Base-by-base conservation (phyloP, 1,140 invertebrate species). In the Drosophila arizonae region DNA sequence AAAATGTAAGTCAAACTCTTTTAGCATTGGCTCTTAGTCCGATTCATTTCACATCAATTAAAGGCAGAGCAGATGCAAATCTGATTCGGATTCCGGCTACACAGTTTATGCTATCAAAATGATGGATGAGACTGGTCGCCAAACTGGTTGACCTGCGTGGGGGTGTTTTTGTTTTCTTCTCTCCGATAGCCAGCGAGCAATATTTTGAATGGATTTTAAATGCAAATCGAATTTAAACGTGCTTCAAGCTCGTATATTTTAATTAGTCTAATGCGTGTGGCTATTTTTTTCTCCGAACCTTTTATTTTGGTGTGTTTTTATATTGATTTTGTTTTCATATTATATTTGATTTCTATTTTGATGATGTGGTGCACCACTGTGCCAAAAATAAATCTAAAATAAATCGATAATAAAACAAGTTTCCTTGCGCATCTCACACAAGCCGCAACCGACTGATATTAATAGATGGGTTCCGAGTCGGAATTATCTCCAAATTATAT, bases 31-130 rank as follows among this genome's bases (percentile, higher is more conserved):
- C 17, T 56, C 57, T 36, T 63, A 46, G 52, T 55, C 58, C 70
- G 55, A 85, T 77, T 86, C 51, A 81, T 76, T 77, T 81, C 68
- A 63, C 77, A 79, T 76, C 64, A 81, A 76, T 76, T 64, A 64
- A 45, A 62, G 50, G 48, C 60, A 66, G 33, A 70, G 57, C 54
- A 41, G 63, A 45, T 71, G 67, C 56, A 57, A 56, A 62, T 28
- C 62, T 21, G 45, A 56, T n/a, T 70, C 41, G 10, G 46, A 72
- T 72, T 66, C 69, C 70, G 70, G 63, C 62, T 46, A 46, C 51
- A 65, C 65, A 69, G 64, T 87, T 81, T 71, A 70, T 60, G 76
- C 79, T 82, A 88, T 88, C 84, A 77, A 79, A 88, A 78, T 88
- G 84, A 88, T 65, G 77, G 80, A 88, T 89, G 84, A 84, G 77